Percentiles rank a stretch among this genome's conserved stretches.
These are phyloP conservation scores for Rhinolophus sinicus DNA, from an alignment of 2,113 vertebrate species.

Conservation along the genomic window DNA sequence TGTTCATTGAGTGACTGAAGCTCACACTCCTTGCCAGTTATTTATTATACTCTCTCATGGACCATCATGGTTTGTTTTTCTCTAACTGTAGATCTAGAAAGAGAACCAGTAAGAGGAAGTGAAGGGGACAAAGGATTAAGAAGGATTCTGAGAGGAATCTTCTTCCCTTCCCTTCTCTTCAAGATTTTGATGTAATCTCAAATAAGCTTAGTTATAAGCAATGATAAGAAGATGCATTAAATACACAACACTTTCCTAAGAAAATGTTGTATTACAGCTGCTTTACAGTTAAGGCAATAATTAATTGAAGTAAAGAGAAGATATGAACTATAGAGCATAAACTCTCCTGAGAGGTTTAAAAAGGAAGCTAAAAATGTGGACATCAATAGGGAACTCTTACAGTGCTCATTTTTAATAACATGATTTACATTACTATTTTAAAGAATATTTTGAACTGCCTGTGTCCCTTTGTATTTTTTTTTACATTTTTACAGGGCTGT, in stretches of 20 bases:
- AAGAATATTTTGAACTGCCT: conserved; percentile 30
- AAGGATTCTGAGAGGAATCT: not conserved
- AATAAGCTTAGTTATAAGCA: not conserved
- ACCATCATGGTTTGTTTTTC: not conserved
- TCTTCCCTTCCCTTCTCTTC: not conserved
- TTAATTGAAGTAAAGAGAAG: not conserved
- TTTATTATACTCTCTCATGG: not conserved
- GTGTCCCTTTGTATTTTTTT: conserved; percentile 49
- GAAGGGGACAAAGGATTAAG: not conserved
- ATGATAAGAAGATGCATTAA: not conserved
- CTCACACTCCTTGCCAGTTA: not conserved
- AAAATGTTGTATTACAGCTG: not conserved
- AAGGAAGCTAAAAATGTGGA: not conserved
- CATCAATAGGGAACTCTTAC: not conserved
- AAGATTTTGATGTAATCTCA: not conserved
- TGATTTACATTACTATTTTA: conserved; percentile 34
- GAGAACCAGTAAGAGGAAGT: not conserved
- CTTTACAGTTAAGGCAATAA: not conserved
- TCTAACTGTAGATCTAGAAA: not conserved
- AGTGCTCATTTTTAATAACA: not conserved
- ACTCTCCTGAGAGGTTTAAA: not conserved
- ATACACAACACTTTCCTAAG: not conserved
- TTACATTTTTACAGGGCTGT: not conserved
- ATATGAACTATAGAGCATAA: not conserved
- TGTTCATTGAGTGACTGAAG: not conserved